Percentiles rank a stretch among this genome's conserved stretches.
Conservation (phyloP, 2,888 invertebrate genomes). For the Periphyllus acericola region DNA sequence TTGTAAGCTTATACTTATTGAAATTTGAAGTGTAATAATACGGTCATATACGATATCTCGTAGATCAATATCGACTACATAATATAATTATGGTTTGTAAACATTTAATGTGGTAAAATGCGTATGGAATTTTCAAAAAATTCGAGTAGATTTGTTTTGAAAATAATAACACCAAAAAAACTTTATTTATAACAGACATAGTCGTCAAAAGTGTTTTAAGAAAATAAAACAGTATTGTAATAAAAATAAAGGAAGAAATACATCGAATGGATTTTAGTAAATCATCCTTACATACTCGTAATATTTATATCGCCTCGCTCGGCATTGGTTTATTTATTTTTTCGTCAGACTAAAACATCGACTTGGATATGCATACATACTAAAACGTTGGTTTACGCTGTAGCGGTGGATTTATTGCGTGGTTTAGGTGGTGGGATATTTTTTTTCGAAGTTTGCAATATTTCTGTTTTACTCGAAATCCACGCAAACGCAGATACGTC, state of each 20-base stretch:
- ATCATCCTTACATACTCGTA: neutral
- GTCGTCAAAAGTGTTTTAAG: too few species aligned
- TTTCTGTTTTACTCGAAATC: neutral
- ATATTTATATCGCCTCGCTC: neutral
- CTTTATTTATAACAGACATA: too few species aligned
- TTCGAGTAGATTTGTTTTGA: too few species aligned
- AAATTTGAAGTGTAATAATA: too few species aligned
- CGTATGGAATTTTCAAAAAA: too few species aligned
- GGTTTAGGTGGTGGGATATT: neutral
- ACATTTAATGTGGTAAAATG: too few species aligned
- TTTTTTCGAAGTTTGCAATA: neutral
- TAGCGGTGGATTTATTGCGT: neutral
- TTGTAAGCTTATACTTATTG: too few species aligned
- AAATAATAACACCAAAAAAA: too few species aligned
- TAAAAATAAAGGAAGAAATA: neutral
- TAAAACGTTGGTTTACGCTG: neutral
- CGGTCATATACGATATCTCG: too few species aligned
- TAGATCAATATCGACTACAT: too few species aligned
- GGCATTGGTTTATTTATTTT: neutral
- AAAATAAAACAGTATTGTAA: too few species aligned
- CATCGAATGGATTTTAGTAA: neutral
- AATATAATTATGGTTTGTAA: too few species aligned
- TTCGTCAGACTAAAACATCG: neutral
- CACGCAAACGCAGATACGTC: neutral
- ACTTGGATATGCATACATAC: neutral